Conservation (phyloP, 1,140 invertebrate genomes). For the Diorhabda carinulata region DNA sequence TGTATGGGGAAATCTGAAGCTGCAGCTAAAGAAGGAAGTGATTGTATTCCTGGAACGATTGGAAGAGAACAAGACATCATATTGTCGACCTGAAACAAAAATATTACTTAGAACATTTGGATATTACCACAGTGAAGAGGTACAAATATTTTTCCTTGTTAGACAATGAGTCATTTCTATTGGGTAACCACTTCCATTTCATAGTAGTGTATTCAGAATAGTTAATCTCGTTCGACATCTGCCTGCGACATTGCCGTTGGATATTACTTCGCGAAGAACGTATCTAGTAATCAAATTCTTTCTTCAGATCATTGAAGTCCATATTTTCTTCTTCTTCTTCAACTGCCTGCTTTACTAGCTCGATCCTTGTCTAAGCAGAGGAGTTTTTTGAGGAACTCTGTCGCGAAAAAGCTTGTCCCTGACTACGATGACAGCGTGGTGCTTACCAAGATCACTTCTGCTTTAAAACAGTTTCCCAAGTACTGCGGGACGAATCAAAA, state of each 20-base stretch:
- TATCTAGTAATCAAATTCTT: too few relatives aligned
- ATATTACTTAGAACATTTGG: constrained; percentile 5
- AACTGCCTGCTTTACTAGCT: neutral
- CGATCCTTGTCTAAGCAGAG: too few relatives aligned
- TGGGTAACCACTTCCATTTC: neutral
- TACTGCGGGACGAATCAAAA: too few relatives aligned
- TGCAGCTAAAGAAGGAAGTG: constrained; percentile 37
- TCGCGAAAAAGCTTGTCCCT: too few relatives aligned
- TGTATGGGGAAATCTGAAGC: constrained; percentile 44
- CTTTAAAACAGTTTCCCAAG: too few relatives aligned
- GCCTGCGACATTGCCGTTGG: too few relatives aligned
- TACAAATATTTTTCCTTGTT: neutral
- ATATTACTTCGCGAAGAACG: too few relatives aligned
- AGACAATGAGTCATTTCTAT: neutral
- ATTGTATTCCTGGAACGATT: constrained; percentile 45
- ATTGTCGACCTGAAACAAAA: constrained; percentile 46
- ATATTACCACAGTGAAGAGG: neutral
- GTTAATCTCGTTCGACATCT: too few relatives aligned
- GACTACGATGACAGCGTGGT: too few relatives aligned
- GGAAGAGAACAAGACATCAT: constrained; percentile 49
- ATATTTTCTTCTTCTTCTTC: neutral
- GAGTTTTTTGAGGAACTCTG: too few relatives aligned
- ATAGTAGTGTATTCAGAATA: too few relatives aligned
- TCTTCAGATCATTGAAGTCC: neutral
- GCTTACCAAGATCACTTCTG: too few relatives aligned